These are phyloP conservation scores for Mus spicilegus DNA, from an alignment of 2,113 vertebrate species.

Conservation along the genomic window DNA sequence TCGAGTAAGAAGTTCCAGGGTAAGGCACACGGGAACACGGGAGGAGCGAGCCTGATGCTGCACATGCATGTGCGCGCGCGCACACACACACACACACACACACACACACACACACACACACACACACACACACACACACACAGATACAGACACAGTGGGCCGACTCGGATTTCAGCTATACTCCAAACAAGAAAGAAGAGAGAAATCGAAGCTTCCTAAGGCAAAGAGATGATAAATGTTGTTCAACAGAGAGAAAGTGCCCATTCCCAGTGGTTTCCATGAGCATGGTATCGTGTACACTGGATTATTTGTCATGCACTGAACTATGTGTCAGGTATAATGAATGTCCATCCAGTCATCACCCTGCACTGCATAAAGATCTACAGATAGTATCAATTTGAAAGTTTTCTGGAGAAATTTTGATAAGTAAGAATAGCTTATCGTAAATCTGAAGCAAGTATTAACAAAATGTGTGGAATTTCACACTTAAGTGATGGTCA, in stretches of 20 bases:
- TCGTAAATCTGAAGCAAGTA: not conserved
- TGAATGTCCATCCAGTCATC: not conserved
- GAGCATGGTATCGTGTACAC: not conserved
- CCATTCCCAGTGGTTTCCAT: not conserved
- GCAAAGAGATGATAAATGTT: not conserved
- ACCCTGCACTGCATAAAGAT: not conserved
- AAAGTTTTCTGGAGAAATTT: not conserved
- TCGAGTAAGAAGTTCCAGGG: not conserved
- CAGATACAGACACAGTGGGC: not conserved
- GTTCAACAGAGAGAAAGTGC: not conserved
- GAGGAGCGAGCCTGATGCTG: not conserved
- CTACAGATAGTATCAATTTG: not conserved
- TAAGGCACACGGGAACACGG: not conserved
- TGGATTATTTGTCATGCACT: not conserved
- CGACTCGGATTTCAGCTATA: not conserved
- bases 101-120: too few relatives aligned
- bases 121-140: too few relatives aligned
- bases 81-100: too few relatives aligned
- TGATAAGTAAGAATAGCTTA: not conserved
- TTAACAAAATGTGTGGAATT: not conserved
- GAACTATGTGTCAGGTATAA: not conserved
- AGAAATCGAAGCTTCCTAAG: not conserved
- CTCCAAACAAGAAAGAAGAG: not conserved
- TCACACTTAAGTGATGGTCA: not conserved
- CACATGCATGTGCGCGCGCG: fast-evolving